Conservation (phyloP, 2,113 vertebrate species). For the Thermophis baileyi region DNA sequence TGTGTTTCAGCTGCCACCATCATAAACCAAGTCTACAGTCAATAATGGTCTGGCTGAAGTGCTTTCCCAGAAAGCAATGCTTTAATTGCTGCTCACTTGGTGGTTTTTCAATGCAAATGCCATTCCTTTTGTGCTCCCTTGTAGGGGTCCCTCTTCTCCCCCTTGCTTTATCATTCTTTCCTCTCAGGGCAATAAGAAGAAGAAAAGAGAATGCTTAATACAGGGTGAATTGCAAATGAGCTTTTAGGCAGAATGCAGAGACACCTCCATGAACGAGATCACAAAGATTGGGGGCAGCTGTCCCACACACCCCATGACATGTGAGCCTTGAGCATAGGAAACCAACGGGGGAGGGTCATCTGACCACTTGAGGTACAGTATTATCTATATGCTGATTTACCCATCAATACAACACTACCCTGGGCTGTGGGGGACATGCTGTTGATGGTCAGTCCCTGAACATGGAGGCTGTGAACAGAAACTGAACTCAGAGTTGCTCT, state of each 20-base stretch:
- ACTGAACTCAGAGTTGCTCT: not conserved
- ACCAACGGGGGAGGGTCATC: not conserved
- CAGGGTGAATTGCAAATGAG: conserved; percentile 7
- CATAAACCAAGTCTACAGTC: not conserved
- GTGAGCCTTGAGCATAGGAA: not conserved
- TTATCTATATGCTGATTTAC: not conserved
- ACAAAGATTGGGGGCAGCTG: not conserved
- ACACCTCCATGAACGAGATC: not conserved
- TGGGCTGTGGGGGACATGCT: not conserved
- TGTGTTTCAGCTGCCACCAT: conserved; percentile 53
- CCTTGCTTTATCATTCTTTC: fast-evolving
- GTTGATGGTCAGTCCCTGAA: not conserved
- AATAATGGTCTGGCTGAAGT: conserved; percentile 10
- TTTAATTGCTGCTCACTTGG: conserved; percentile 36
- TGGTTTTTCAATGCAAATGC: conserved; percentile 14
- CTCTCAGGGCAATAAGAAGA: not conserved
- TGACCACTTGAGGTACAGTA: not conserved
- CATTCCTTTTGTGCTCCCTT: conserved; percentile 24
- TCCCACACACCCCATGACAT: not conserved
- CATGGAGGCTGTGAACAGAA: not conserved
- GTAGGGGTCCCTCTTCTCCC: not conserved
- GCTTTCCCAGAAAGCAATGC: not conserved
- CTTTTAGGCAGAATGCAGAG: not conserved
- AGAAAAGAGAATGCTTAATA: not conserved
- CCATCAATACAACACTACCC: not conserved